Evolutionary conservation across 1,140 invertebrate genomes (phyloP), one percentile per base, ranked within the genome.

Genomic region (Lepidurus arcticus): DNA sequence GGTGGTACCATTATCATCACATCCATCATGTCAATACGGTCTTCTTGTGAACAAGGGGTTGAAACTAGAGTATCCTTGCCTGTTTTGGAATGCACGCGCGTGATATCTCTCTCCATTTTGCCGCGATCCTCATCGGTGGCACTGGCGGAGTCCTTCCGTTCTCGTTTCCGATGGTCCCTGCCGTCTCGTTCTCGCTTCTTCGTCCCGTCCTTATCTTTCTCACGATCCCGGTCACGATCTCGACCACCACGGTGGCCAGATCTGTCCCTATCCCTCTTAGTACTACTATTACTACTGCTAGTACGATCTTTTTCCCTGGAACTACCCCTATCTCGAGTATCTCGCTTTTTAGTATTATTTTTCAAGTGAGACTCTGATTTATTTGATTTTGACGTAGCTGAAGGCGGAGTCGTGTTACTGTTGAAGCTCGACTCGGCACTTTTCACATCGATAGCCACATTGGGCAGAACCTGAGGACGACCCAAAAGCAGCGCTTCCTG

Each of bases 61-160:
- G 53, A 65, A 65, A 65, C 53, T n/a, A 65, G 53, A 65, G 53
- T n/a, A 65, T 65, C 53, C 53, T 65, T 65, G 53, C 53, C 53
- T 65, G 53, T 65, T 65, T 65, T 65, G 53, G 13, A 21, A 13
- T 21, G 8, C 53, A 16, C 21, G 53, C 53, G 53, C 34, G 34
- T 34, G 34, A 34, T 34, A 3, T 34, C 34, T 34, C 34, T 34
- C 53, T 65, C 53, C 53, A 16, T 16, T 65, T 65, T 65, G 9
- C 16, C n/a, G 53, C 53, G 53, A 21, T 65, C 53, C 53, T 65
- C 53, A 13, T 65, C 53, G 53, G 53, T 16, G 9, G 13, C 21
- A 65, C 53, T 21, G 53, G 53, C 8, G 16, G 53, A 65, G 53
- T 65, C 53, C 21, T 65, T 65, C 9, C 53, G 53, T 65, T 65